These are phyloP conservation scores for Neodiprion virginianus DNA, from an alignment of 1,140 invertebrate species.

Conservation along the genomic window DNA sequence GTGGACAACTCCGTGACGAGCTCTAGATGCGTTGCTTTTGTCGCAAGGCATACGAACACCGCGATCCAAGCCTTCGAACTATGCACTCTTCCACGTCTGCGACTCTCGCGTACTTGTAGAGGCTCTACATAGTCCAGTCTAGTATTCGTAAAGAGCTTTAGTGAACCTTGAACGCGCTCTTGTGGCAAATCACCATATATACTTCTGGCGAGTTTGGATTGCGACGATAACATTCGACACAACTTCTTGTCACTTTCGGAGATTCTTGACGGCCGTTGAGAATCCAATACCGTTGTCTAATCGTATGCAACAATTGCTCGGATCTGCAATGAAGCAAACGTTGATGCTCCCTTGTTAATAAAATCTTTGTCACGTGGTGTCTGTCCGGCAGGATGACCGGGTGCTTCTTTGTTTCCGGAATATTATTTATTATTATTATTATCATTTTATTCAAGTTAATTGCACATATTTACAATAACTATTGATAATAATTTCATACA, in stretches of 20 bases:
- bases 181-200: conserved; percentile 38
- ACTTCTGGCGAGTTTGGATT: conserved; percentile 26
- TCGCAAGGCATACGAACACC: too few species aligned
- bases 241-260: conserved; percentile 20
- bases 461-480: neutral
- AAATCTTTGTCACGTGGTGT: conserved; percentile 22
- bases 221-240: conserved; percentile 28
- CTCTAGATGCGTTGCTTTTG: too few species aligned
- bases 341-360: conserved; percentile 27
- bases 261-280: conserved; percentile 22
- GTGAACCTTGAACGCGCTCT: conserved; percentile 20
- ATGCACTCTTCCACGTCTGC: too few species aligned
- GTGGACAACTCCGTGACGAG: too few species aligned
- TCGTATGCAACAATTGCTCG: conserved; percentile 29
- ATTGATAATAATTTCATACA: too few species aligned
- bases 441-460: conserved; percentile 8
- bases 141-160: conserved; percentile 34
- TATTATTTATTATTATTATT: neutral
- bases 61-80: too few species aligned
- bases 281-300: conserved; percentile 32
- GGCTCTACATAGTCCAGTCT: too few species aligned
- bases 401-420: conserved; percentile 28
- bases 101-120: too few species aligned
- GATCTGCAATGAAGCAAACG: conserved; percentile 30
- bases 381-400: conserved; percentile 29